phyloP scores from a whole-genome alignment of 2,888 invertebrate genomes.

The Taenaris catops region DNA sequence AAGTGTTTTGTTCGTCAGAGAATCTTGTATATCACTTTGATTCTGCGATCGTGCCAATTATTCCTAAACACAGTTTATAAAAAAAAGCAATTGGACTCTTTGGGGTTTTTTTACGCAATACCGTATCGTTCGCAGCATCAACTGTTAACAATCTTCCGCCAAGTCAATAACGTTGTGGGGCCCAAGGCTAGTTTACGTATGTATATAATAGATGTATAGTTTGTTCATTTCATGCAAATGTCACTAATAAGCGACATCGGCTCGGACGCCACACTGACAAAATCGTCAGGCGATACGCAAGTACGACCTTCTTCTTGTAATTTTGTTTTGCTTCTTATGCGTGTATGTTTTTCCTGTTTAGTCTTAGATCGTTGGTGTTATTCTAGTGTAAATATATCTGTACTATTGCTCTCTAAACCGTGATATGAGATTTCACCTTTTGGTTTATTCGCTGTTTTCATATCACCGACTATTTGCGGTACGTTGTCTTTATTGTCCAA shows the following conservation, averaged over 20 bases:
- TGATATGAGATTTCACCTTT: too few relatives aligned
- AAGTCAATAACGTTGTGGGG: constrained; percentile 10
- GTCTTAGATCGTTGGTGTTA: constrained; percentile 23
- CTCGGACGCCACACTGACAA: constrained; percentile 70
- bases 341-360: constrained; percentile 26
- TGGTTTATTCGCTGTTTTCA: too few relatives aligned
- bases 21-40: constrained; percentile 7
- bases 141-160: constrained; percentile 12
- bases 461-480: too few relatives aligned
- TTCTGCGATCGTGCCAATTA: constrained; percentile 2
- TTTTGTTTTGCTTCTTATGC: constrained; percentile 40
- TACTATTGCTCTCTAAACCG: too few relatives aligned
- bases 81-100: too few relatives aligned
- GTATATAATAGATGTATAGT: constrained; percentile 74
- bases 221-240: constrained; percentile 80
- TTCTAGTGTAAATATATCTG: constrained; percentile 17
- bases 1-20: constrained; percentile 12
- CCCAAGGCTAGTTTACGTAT: constrained; percentile 18
- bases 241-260: constrained; percentile 75
- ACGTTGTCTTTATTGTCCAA: too few relatives aligned
- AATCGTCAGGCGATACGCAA: constrained; percentile 74
- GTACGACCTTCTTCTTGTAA: constrained; percentile 46
- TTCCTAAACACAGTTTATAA: too few relatives aligned
- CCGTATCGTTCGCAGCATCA: constrained; percentile 8
- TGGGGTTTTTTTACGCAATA: background rate